phyloP scores from a whole-genome alignment of 2,797 vertebrate species.

The Eospalax fontanierii region DNA sequence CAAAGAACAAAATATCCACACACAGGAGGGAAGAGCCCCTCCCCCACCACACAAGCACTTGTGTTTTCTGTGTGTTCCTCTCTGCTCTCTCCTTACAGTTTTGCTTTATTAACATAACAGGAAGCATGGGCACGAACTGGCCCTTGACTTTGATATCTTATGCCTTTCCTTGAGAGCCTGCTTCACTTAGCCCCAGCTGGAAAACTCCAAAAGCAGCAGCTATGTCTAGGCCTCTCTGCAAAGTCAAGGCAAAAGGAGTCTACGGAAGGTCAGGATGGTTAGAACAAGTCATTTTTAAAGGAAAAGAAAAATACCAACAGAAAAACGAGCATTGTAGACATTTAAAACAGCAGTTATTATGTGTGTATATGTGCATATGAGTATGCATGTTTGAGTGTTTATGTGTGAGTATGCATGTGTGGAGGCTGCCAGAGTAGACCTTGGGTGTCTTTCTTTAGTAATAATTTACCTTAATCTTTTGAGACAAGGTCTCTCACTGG shows the following conservation, averaged over 20 bases:
- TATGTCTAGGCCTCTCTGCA: too few relatives aligned
- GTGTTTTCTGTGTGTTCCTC: background rate
- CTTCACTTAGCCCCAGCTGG: background rate
- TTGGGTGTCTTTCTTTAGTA: too few relatives aligned
- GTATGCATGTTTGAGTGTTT: background rate
- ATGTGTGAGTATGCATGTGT: too few relatives aligned
- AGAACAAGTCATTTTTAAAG: too few relatives aligned
- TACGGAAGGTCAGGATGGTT: too few relatives aligned
- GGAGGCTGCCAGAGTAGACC: too few relatives aligned
- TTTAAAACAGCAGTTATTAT: background rate
- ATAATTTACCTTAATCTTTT: background rate
- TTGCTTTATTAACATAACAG: background rate
- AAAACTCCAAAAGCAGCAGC: background rate
- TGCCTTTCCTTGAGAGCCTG: background rate
- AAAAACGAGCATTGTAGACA: too few relatives aligned
- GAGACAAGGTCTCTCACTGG: too few relatives aligned
- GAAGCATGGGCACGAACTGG: background rate
- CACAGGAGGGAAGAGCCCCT: background rate
- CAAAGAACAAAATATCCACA: background rate
- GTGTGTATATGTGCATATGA: background rate
- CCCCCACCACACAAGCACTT: accelerated
- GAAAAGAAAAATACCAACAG: too few relatives aligned
- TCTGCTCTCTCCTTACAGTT: accelerated
- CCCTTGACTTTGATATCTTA: background rate
- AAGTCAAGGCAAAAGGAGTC: too few relatives aligned